A percentile compares a stretch with the other conserved stretches of the same genome.
phyloP scores from a whole-genome alignment of 2,797 vertebrate genomes.

The Hapalemur alaotrensis region DNA sequence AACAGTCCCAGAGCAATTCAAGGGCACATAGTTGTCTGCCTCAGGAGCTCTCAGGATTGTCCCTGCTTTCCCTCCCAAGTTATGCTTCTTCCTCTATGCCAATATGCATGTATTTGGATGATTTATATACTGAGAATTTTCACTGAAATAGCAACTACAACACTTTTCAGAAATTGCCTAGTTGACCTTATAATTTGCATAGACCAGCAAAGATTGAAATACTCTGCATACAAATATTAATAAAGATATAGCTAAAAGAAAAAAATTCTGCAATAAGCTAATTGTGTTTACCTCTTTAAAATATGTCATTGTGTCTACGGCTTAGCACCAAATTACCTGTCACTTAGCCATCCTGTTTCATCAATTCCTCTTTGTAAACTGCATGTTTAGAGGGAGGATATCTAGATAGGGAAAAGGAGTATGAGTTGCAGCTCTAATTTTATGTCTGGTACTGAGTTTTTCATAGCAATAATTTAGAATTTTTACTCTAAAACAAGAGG shows the following conservation, averaged over 20 bases:
- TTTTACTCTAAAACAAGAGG: constrained; percentile 36
- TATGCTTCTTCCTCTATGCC: neutral
- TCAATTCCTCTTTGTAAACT: constrained; percentile 45
- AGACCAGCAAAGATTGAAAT: neutral
- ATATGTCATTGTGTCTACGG: constrained; percentile 48
- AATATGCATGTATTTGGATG: neutral
- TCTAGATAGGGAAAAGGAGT: neutral
- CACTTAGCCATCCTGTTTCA: constrained; percentile 43
- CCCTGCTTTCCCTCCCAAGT: neutral
- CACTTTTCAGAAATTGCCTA: constrained; percentile 3
- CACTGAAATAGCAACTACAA: neutral
- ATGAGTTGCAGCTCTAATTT: constrained; percentile 20
- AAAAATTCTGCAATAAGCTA: constrained; percentile 27
- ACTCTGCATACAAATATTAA: constrained; percentile 29
- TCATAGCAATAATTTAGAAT: neutral
- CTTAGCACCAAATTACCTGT: constrained; percentile 66
- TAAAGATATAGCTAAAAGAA: constrained; percentile 35
- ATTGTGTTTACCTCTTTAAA: constrained; percentile 74
- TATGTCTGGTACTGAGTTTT: constrained; percentile 36
- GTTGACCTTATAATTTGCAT: constrained; percentile 24
- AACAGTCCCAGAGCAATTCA: neutral
- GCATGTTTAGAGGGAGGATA: neutral
- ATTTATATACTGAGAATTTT: neutral
- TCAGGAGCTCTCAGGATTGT: neutral
- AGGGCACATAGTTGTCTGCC: neutral